Percentiles rank a stretch among this genome's conserved stretches.
phyloP scores from a whole-genome alignment of 37 sponge, comb jelly and placozoan species.

The Dysidea cf. avara region DNA sequence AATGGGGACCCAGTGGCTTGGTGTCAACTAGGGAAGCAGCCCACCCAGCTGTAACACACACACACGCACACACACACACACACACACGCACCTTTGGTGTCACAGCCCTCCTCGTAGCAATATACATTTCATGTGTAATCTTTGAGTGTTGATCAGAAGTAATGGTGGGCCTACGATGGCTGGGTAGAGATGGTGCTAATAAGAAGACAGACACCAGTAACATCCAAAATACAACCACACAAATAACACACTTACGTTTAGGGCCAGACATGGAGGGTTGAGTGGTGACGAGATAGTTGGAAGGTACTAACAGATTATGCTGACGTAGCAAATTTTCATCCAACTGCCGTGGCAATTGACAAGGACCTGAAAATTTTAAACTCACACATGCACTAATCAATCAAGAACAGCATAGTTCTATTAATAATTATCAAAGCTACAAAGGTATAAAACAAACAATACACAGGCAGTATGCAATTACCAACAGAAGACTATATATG shows the following conservation, averaged over 20 bases:
- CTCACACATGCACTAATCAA: too few species aligned
- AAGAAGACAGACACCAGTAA: neutral
- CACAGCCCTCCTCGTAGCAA: too few species aligned
- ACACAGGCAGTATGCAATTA: too few species aligned
- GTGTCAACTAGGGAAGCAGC: too few species aligned
- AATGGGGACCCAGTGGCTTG: too few species aligned
- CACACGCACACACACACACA: too few species aligned
- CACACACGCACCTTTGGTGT: neutral
- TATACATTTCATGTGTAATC: neutral
- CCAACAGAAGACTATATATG: too few species aligned
- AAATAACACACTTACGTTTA: conserved; percentile 13
- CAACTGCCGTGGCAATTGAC: neutral
- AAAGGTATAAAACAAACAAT: too few species aligned
- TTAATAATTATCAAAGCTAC: too few species aligned
- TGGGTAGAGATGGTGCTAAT: conserved; percentile 11
- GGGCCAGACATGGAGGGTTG: conserved; percentile 12
- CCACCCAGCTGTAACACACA: too few species aligned
- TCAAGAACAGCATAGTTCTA: too few species aligned
- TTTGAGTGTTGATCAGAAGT: conserved; percentile 36
- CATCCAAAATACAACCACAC: neutral
- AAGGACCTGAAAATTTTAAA: conserved; percentile 11
- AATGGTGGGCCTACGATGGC: conserved; percentile 34
- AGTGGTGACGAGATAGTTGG: conserved; percentile 35
- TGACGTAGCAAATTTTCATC: conserved; percentile 45
- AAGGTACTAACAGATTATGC: conserved; percentile 44